These are phyloP conservation scores for Leucoraja erinaceus DNA, from an alignment of 2,113 vertebrate species.

Conservation along the genomic window DNA sequence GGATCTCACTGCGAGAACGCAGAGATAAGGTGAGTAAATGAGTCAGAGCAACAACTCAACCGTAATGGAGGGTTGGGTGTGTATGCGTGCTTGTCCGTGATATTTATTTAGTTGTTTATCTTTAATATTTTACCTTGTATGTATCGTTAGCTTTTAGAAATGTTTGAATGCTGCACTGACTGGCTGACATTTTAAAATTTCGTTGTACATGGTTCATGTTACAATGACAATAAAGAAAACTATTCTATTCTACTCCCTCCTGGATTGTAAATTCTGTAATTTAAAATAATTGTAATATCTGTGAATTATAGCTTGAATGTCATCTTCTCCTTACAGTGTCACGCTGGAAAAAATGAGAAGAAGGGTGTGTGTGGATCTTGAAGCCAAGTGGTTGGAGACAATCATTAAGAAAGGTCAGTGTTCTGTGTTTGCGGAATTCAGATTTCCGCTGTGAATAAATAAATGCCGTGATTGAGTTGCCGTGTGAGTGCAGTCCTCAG, in stretches of 20 bases:
- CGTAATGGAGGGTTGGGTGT: no score
- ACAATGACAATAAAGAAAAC: no score
- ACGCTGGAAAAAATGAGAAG: constrained; percentile 34
- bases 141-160: no score
- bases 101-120: no score
- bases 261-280: background rate
- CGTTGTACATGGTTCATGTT: no score
- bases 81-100: no score
- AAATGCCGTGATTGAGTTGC: background rate
- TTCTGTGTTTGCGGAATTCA: background rate
- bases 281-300: background rate
- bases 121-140: no score
- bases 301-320: background rate
- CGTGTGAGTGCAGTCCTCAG: background rate
- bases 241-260: no score
- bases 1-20: background rate
- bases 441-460: background rate
- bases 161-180: no score
- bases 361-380: constrained; percentile 39
- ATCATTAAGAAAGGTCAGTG: constrained; percentile 40
- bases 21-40: constrained; percentile 23
- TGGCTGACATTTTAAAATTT: no score
- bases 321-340: constrained; percentile 31
- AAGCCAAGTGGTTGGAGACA: constrained; percentile 42
- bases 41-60: background rate